These are phyloP conservation scores for Magallana gigas DNA, from an alignment of 1,140 invertebrate species.

Conservation along the genomic window DNA sequence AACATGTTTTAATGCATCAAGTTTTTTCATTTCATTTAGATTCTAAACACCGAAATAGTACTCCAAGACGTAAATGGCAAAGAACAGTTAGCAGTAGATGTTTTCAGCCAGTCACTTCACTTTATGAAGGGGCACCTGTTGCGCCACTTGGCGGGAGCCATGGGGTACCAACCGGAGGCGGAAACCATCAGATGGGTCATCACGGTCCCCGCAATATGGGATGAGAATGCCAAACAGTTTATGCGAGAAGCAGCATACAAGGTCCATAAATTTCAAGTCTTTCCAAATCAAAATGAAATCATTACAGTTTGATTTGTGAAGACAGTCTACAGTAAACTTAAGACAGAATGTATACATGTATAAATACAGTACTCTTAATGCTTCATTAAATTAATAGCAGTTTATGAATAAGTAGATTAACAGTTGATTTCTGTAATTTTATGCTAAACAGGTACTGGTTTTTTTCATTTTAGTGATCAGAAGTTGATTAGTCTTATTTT, in stretches of 20 bases:
- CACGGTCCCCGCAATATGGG: slow-evolving; percentile 76
- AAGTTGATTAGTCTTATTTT: too few relatives aligned
- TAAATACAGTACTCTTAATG: too few relatives aligned
- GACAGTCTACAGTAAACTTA: too few relatives aligned
- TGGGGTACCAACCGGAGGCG: slow-evolving; percentile 71
- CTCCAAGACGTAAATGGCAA: slow-evolving; percentile 73
- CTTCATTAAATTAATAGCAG: too few relatives aligned
- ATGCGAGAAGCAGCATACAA: slow-evolving; percentile 75
- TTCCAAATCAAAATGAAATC: too few relatives aligned
- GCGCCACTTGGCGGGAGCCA: slow-evolving; percentile 48
- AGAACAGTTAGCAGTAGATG: slow-evolving; percentile 70
- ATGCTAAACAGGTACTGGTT: too few relatives aligned
- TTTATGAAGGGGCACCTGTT: slow-evolving; percentile 72
- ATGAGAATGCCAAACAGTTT: slow-evolving; percentile 77
- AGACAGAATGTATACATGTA: too few relatives aligned
- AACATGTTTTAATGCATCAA: too few relatives aligned
- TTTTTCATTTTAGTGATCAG: too few relatives aligned
- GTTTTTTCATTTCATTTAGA: slow-evolving; percentile 55
- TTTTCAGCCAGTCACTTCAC: slow-evolving; percentile 72
- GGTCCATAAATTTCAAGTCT: slow-evolving; percentile 52
- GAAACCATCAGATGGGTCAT: slow-evolving; percentile 74
- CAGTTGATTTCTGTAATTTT: too few relatives aligned
- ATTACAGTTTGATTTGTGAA: neutral
- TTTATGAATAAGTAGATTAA: too few relatives aligned
- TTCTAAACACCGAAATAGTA: slow-evolving; percentile 72